Percentiles rank a stretch among this genome's conserved stretches.
Conservation (phyloP, 1,140 invertebrate species). For the Delia radicum region DNA sequence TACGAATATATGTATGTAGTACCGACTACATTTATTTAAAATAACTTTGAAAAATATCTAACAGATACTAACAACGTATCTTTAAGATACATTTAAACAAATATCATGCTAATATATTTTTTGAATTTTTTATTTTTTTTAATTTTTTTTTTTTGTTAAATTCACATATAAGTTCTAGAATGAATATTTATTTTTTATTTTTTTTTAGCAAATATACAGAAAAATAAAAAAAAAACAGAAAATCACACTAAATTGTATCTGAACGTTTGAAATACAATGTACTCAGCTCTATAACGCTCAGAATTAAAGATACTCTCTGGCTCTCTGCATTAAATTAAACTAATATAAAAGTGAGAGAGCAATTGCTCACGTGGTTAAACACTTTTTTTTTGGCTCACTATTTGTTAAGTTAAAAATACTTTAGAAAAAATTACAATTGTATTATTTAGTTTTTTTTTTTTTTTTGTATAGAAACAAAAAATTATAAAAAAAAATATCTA, state of each 20-base stretch:
- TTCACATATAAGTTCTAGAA: not conserved
- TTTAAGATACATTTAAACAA: not conserved
- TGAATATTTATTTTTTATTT: not conserved
- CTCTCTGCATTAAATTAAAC: not conserved
- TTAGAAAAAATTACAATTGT: not conserved
- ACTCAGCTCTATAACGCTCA: not conserved
- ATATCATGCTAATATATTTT: not conserved
- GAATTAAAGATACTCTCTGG: not conserved
- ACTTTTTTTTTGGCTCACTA: constrained; percentile 4
- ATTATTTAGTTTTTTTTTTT: not conserved
- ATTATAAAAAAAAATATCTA: not conserved
- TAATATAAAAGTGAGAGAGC: not conserved
- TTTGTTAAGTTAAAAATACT: constrained; percentile 20
- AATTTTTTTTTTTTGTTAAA: not conserved
- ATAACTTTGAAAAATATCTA: not conserved
- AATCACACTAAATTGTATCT: not conserved
- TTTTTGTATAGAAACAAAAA: not conserved
- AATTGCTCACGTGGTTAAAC: constrained; percentile 10
- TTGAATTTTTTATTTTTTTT: not conserved
- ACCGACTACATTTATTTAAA: no score
- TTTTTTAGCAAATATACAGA: not conserved
- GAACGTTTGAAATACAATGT: not conserved
- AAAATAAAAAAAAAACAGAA: not conserved
- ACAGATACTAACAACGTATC: not conserved
- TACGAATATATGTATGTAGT: no score